Evolutionary conservation across 2,797 vertebrate species (phyloP).

Genomic region (Picus viridis): DNA sequence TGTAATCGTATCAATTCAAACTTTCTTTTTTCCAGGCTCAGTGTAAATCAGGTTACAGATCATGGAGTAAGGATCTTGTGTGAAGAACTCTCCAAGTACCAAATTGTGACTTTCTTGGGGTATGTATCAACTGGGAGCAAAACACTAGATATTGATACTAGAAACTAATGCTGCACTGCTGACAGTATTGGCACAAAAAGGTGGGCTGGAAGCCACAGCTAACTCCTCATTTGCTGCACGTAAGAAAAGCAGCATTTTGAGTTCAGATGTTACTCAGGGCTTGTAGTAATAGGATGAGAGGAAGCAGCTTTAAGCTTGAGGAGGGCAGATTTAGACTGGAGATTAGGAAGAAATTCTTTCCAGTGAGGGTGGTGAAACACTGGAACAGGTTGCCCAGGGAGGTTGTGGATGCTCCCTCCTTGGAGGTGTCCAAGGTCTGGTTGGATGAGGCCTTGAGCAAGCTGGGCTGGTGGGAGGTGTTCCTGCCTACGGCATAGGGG

Average conservation of each 20-base stretch:
- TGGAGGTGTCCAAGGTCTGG: too few relatives aligned
- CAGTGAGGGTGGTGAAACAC: too few relatives aligned
- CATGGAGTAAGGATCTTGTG: constrained; percentile 86
- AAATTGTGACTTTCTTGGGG: constrained; percentile 87
- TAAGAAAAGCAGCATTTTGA: not conserved
- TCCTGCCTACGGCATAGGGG: too few relatives aligned
- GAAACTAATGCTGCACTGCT: not conserved
- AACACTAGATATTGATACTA: not conserved
- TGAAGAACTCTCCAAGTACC: constrained; percentile 89
- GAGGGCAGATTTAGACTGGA: too few relatives aligned
- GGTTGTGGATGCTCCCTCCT: too few relatives aligned
- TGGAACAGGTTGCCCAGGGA: too few relatives aligned
- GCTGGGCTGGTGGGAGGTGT: too few relatives aligned
- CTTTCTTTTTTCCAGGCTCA: constrained; percentile 81
- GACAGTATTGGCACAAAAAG: not conserved
- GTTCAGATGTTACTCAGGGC: not conserved
- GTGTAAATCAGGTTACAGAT: constrained; percentile 92
- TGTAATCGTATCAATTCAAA: not conserved
- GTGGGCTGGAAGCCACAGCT: not conserved
- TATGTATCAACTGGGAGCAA: constrained; percentile 69
- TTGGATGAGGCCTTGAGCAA: too few relatives aligned
- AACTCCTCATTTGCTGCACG: not conserved
- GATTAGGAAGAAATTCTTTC: too few relatives aligned
- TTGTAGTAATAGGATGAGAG: too few relatives aligned
- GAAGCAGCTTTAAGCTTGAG: too few relatives aligned